Evolutionary conservation across 2,113 vertebrate species (phyloP), one percentile per base, ranked within the genome.

Genomic region (Trachemys scripta): DNA sequence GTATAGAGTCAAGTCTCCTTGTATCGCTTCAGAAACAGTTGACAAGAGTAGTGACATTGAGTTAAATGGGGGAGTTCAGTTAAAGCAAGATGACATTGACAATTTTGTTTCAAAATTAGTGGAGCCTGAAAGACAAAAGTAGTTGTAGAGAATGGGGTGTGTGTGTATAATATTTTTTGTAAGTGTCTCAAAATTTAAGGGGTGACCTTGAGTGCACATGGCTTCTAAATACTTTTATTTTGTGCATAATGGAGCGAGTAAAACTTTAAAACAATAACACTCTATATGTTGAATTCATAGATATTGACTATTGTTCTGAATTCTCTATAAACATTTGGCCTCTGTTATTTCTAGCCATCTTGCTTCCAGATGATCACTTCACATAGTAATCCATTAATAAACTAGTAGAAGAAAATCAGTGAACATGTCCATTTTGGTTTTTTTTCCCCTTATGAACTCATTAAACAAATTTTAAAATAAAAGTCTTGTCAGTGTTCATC

Each of bases 361-460:
- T 94, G 50, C 49, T 96, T 96, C 91, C 85, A 91, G 79, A 31
- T 95, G 42, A 88, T 45, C n/a, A 69, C 49, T 92, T 95, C 57
- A 88, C 86, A 95, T 54, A n/a, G 47, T 88, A 65, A 78, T 72
- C 59, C 92, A 0, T 57, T 87, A 97, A 97, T 97, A 97, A 97
- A 97, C 72, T 47, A 81, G 42, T 93, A 84, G 35, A 19, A 95
- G 96, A 88, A 25, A 80, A n/a, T 88, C 94, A 76, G 65, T 38
- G 38, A 24, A 96, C 95, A 91, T 54, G 83, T 69, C 8, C 3
- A 38, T 95, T 96, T 72, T 96, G 88, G 95, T 97, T 95, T 93
- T 93, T 92, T 93, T 93, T 95, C 96, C 96, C 79, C 93, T 97
- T 97, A 83, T 91, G 87, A 94, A 95, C 35, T 92, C 9, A 5